These are phyloP conservation scores for Dinoponera quadriceps DNA, from an alignment of 1,140 invertebrate species.

Conservation along the genomic window DNA sequence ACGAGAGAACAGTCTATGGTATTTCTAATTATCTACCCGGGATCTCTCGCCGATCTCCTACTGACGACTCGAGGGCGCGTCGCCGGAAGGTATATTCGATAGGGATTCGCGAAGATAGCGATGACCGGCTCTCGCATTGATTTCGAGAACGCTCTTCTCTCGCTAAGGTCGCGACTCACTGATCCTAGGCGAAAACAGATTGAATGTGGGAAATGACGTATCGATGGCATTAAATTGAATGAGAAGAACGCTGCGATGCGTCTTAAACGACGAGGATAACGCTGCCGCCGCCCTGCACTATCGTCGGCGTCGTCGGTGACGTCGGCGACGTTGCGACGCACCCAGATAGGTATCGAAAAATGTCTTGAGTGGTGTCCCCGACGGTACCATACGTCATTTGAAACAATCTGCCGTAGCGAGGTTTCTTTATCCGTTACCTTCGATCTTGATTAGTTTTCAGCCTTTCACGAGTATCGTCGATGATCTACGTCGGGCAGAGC, in stretches of 20 bases:
- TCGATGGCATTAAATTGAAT: slow-evolving; percentile 53
- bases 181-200: slow-evolving; percentile 13
- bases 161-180: not conserved
- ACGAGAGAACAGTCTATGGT: not conserved
- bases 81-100: not conserved
- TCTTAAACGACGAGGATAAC: slow-evolving; percentile 17
- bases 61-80: not conserved
- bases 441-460: slow-evolving; percentile 75
- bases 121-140: not conserved
- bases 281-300: too few species aligned
- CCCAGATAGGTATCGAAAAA: slow-evolving; percentile 56
- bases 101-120: not conserved
- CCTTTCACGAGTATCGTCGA: slow-evolving; percentile 61
- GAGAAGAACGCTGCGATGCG: slow-evolving; percentile 34
- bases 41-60: not conserved
- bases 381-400: slow-evolving; percentile 61
- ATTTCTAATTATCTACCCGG: slow-evolving; percentile 20
- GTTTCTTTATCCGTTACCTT: slow-evolving; percentile 74
- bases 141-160: not conserved
- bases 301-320: not conserved
- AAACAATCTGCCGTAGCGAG: slow-evolving; percentile 55
- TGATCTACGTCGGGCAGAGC: slow-evolving; percentile 63
- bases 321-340: slow-evolving; percentile 49
- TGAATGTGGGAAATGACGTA: slow-evolving; percentile 30
- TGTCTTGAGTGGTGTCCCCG: slow-evolving; percentile 48